Base-by-base conservation (phyloP, 1,140 invertebrate species). In the Temnothorax nylanderi region DNA sequence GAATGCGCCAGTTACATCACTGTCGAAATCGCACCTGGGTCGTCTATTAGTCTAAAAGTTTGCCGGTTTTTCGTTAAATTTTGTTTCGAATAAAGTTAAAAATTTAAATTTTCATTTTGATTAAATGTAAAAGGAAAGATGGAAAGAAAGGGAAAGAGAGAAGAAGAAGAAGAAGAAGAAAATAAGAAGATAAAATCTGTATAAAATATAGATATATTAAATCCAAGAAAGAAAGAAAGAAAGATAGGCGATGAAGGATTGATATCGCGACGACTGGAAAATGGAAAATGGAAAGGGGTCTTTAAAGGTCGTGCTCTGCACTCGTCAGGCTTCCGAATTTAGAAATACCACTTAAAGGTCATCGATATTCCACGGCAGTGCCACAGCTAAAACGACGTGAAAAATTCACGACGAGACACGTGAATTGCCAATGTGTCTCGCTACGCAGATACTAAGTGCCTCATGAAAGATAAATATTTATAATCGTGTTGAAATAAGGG, bases 321-420 rank as follows among this genome's bases (percentile, higher is more conserved):
- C n/a, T 54, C 32, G 62, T 64, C 37, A 47, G 37, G 62, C 26
- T 54, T 34, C 26, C 44, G 32, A 71, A 58, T 32, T 86, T 21
- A 51, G 10, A 86, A 89, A 88, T 67, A 51, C 37, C 87, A 88
- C 75, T 80, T 80, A 80, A 80, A 88, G 65, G 44, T 86, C 67
- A 75, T 85, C 58, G 65, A 88, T 89, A 85, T 89, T 89, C 67
- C 80, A 62, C 37, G 47, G 72, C 54, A 2, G 32, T 51, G 21
- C 5, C 16, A n/a, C 18, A 11, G 74, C 54, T 75, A 58, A 47
- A 75, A 54, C 32, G 34, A 62, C 47, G 26, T 88, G 86, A 86
- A 80, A 88, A 87, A 86, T 89, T 87, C 65, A 87, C 60, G 64
- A 67, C 56, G 51, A 71, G 78, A 13, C 41, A 11, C 26, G 6